Base-by-base conservation (phyloP, 2,888 invertebrate genomes). In the Deilephila elpenor region DNA sequence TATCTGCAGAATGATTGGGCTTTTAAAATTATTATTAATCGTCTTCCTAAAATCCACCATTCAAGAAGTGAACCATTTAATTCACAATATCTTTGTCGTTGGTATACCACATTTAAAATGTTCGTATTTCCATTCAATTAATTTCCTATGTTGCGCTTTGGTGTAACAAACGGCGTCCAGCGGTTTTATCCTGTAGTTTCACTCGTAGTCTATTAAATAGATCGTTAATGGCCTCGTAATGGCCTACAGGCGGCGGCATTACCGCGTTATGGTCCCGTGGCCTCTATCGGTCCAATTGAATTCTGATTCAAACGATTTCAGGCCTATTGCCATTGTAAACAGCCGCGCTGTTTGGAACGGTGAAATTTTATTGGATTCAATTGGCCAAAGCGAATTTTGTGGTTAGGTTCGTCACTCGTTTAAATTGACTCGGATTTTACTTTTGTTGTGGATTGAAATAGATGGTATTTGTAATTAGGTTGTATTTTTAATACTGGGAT, bases 141-240 rank as follows among this genome's bases (percentile, higher is more conserved):
- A 5, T 32, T 32, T 11, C 19, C 14, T 25, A 61, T 62, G 56
- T 56, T 25, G 64, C n/a, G 20, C 25, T 7, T 25, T 82, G 81
- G 86, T 88, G 84, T 87, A 29, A 86, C 56, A 76, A 6, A 2
- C 75, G 44, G 37, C 77, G 74, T 1, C 20, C 61, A 72, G 74
- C 79, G 78, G 80, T 85, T 85, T 78, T 77, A 79, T 80, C 56
- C 73, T 59, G 80, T 83, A 83, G 83, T 86, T 88, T 88, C 86
- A 89, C 87, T 85, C 80, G 78, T 75, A 79, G 80, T 82, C 84
- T 84, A 86, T 87, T 85, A 84, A 85, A 84, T 76, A 79, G 76
- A 75, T 73, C 76, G 77, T 83, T 77, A 82, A 85, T 83, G 79
- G 82, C 73, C 29, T 75, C 74, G 77, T 79, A 82, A 83, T 82